These are phyloP conservation scores for Potamilus streckersoni DNA, from an alignment of 1,140 invertebrate species.

Conservation along the genomic window DNA sequence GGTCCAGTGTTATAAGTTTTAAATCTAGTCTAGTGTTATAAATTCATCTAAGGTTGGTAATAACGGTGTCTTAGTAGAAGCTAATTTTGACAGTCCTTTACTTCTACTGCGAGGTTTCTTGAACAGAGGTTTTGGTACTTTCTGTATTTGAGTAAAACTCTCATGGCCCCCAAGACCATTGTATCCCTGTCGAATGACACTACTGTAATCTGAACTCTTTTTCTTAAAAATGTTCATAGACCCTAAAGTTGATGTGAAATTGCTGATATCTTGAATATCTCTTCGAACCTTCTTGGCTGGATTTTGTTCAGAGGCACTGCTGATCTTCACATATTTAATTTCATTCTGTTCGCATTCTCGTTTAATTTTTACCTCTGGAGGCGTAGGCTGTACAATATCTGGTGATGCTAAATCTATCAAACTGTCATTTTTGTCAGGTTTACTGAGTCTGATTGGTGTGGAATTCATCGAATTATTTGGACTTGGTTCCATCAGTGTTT, in stretches of 20 bases:
- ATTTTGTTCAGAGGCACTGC: slow-evolving; percentile 18
- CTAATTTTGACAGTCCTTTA: not conserved
- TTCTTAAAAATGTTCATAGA: slow-evolving; percentile 34
- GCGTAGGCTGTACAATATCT: not conserved
- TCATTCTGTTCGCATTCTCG: not conserved
- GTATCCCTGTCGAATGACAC: slow-evolving; percentile 22
- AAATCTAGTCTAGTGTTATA: slow-evolving; percentile 11
- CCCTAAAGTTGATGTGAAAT: slow-evolving; percentile 17
- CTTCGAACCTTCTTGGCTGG: slow-evolving; percentile 19
- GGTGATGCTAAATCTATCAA: not conserved
- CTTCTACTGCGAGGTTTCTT: slow-evolving; percentile 15
- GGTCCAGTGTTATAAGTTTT: too few species aligned
- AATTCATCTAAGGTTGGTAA: slow-evolving; percentile 25
- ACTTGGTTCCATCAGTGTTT: slow-evolving; percentile 13
- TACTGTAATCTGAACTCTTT: slow-evolving; percentile 5
- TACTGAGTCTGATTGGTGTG: slow-evolving; percentile 8
- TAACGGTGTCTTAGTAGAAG: slow-evolving; percentile 12
- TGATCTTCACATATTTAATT: slow-evolving; percentile 24
- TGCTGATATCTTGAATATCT: slow-evolving; percentile 13
- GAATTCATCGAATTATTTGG: slow-evolving; percentile 16
- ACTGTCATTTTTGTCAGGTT: not conserved
- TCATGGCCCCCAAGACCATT: slow-evolving; percentile 30
- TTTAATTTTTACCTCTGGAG: not conserved
- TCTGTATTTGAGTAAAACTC: slow-evolving; percentile 8
- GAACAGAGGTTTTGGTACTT: slow-evolving; percentile 9